Evolutionary conservation across 2,888 invertebrate species (phyloP), one percentile per base, ranked within the genome.

Genomic region (Drosophila rellima): DNA sequence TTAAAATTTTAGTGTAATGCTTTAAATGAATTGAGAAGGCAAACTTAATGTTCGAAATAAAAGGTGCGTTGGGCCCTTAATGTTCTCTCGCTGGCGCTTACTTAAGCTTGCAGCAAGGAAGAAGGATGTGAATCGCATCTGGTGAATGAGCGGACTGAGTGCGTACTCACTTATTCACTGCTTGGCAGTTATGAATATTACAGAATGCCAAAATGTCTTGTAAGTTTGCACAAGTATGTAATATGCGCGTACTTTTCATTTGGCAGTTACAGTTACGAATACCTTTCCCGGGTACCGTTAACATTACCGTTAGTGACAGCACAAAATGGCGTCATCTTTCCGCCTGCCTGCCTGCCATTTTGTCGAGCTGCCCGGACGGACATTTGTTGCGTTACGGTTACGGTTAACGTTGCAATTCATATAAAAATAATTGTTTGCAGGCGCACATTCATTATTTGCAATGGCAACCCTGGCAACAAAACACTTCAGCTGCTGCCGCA

Each of bases 341-440:
- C 56, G 55, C 33, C 35, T 23, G 45, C 2, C 61, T 60, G 47
- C 40, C 40, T 33, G 13, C 26, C 70, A 37, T 37, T 20, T 56
- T 59, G 52, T 42, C 37, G 47, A 23, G 48, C 59, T 35, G 62
- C 7, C 26, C 2, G 26, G 39, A 44, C 20, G 50, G 29, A 56
- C 71, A 31, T 37, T 23, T 15, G 45, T 20, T 35, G 44, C 42
- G 55, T 55, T 50, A 56, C 60, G 37, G 39, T 68, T 69, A 77
- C 60, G 70, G 50, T 76, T 76, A 78, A 62, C 76, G 66, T 66
- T 78, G 76, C 76, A 78, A 76, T 76, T 87, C 80, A 82, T 82
- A 87, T 83, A 82, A 83, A 87, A 88, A 86, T 84, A 84, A 86
- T 88, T 85, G 74, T 85, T 88, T 73, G 74, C 84, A 51, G 59